Conservation (phyloP, 2,797 vertebrate species). For the Silurus lanzhouensis region DNA sequence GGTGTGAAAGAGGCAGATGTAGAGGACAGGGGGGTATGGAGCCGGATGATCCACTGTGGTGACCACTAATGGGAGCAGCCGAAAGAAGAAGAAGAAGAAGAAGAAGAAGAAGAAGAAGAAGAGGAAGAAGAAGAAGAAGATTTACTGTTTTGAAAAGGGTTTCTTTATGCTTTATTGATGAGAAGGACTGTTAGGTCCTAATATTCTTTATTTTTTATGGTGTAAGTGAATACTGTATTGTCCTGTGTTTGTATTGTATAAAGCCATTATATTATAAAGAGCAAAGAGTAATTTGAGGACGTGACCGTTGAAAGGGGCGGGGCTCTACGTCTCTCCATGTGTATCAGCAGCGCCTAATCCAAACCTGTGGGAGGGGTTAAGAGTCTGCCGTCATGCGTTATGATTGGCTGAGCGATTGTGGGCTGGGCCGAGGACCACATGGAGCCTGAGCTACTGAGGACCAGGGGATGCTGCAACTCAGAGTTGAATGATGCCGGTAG, state of each 20-base stretch:
- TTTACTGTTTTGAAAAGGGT: background rate
- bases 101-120: too few species aligned
- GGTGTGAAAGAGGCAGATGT: too few species aligned
- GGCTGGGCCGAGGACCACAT: conserved; percentile 18
- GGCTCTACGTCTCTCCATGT: conserved; percentile 1
- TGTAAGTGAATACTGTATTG: conserved; percentile 4
- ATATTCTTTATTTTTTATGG: background rate
- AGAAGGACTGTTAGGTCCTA: background rate
- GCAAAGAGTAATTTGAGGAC: conserved; percentile 29
- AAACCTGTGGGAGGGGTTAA: conserved; percentile 55
- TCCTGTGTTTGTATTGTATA: background rate
- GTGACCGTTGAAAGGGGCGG: conserved; percentile 36
- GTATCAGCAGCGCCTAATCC: conserved; percentile 39
- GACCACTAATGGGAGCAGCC: too few species aligned
- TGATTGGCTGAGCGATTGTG: conserved; percentile 26
- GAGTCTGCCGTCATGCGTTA: background rate
- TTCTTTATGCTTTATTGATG: background rate
- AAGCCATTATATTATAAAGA: background rate
- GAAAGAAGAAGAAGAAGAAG: too few species aligned
- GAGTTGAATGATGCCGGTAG: conserved; percentile 56
- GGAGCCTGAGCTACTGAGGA: conserved; percentile 50
- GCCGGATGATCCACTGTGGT: too few species aligned
- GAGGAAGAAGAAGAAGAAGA: background rate
- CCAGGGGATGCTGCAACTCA: conserved; percentile 62
- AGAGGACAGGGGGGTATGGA: too few species aligned